These are phyloP conservation scores for Alectura lathami DNA, from an alignment of 2,113 vertebrate species.

Conservation along the genomic window DNA sequence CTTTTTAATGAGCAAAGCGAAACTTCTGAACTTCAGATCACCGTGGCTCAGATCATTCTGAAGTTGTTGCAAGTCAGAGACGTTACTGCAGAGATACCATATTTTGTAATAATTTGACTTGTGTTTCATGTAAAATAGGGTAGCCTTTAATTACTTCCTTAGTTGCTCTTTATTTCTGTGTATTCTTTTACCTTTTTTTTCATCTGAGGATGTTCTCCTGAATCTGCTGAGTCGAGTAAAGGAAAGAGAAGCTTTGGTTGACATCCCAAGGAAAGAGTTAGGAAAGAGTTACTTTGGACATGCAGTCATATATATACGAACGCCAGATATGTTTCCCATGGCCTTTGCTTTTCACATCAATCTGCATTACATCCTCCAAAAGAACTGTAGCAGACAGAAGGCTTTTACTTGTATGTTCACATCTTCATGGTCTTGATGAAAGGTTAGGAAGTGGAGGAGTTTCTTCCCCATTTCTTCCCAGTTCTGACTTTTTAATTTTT, in stretches of 20 bases:
- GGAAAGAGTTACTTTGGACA: conserved; percentile 7
- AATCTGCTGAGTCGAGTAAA: not conserved
- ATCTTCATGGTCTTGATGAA: not conserved
- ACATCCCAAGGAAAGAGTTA: not conserved
- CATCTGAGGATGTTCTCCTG: not conserved
- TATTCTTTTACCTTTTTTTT: not conserved
- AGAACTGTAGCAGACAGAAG: not conserved
- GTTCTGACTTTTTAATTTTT: not conserved
- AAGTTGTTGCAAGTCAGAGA: conserved; percentile 6
- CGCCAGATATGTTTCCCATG: conserved; percentile 13
- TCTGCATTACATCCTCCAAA: not conserved
- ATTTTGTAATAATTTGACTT: conserved; percentile 24
- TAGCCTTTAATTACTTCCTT: conserved; percentile 12
- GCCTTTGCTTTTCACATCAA: not conserved
- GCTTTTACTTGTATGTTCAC: not conserved
- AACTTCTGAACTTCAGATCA: conserved; percentile 14
- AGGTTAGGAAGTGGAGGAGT: not conserved
- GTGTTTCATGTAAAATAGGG: not conserved
- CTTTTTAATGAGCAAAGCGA: conserved; percentile 19
- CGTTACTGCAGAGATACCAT: not conserved
- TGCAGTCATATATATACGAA: not conserved
- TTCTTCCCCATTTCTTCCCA: not conserved
- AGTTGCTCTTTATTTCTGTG: not conserved
- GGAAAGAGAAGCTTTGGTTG: not conserved
- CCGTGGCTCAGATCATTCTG: not conserved